A percentile compares a stretch with the other conserved stretches of the same genome.
These are phyloP conservation scores for Phragmatobia fuliginosa DNA, from an alignment of 2,888 invertebrate genomes.

Conservation along the genomic window DNA sequence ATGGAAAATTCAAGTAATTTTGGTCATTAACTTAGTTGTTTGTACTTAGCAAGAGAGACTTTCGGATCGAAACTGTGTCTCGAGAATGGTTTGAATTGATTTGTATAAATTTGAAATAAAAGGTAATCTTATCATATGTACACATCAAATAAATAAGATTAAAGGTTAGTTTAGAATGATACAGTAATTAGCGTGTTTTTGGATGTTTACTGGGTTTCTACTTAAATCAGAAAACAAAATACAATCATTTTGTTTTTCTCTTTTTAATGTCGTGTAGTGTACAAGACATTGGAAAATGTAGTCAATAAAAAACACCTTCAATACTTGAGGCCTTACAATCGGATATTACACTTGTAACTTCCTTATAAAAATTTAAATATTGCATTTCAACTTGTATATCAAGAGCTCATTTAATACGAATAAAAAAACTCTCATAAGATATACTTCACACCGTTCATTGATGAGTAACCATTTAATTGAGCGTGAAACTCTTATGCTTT, in stretches of 20 bases:
- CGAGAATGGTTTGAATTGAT: background rate
- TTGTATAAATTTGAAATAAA: background rate
- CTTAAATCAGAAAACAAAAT: background rate
- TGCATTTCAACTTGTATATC: background rate
- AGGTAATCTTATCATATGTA: background rate
- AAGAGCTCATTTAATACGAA: background rate
- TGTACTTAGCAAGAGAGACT: background rate
- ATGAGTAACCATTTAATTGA: conserved; percentile 30
- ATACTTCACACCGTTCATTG: conserved; percentile 8
- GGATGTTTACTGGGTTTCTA: background rate
- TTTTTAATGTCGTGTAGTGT: no score
- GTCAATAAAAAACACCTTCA: background rate
- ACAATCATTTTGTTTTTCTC: no score
- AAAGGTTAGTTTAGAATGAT: background rate
- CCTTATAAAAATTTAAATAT: background rate
- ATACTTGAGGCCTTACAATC: background rate
- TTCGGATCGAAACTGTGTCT: background rate
- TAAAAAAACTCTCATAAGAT: background rate
- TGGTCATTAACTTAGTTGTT: no score
- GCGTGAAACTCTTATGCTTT: conserved; percentile 29
- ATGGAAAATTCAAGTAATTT: background rate
- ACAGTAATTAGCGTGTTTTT: background rate
- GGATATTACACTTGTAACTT: background rate
- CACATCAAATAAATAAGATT: background rate
- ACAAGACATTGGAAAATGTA: background rate